A percentile compares a stretch with the other conserved stretches of the same genome.
phyloP scores from a whole-genome alignment of 1,140 invertebrate species.

The Drosophila asahinai region DNA sequence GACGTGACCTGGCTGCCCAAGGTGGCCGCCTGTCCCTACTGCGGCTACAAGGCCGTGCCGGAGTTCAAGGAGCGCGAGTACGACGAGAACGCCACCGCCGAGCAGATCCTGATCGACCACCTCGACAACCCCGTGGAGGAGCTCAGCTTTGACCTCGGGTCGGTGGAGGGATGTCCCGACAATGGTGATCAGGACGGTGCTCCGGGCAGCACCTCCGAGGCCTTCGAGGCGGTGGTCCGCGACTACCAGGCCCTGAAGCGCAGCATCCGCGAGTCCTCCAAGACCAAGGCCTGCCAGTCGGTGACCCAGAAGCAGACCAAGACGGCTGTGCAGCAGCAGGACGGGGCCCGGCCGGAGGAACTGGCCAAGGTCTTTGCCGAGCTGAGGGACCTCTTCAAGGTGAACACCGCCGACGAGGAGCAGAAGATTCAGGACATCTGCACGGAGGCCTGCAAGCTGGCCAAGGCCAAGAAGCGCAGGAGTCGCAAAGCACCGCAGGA shows the following conservation, averaged over 20 bases:
- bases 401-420: not conserved
- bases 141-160: slow-evolving; percentile 3
- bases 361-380: slow-evolving; percentile 65
- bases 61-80: slow-evolving; percentile 61
- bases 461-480: slow-evolving; percentile 23
- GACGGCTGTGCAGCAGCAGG: not conserved
- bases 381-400: slow-evolving; percentile 56
- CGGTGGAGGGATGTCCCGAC: not conserved
- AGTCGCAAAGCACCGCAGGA: not conserved
- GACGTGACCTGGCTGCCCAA: slow-evolving; percentile 75
- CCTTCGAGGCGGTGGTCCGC: slow-evolving; percentile 43
- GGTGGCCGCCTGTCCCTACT: slow-evolving; percentile 72
- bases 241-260: slow-evolving; percentile 42
- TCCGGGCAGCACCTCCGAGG: slow-evolving; percentile 34
- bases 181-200: not conserved
- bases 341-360: slow-evolving; percentile 12
- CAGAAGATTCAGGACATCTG: slow-evolving; percentile 50
- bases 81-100: slow-evolving; percentile 64
- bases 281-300: not conserved
- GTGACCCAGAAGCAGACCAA: not conserved
- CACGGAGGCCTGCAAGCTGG: slow-evolving; percentile 43
- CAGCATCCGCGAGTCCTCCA: slow-evolving; percentile 41
- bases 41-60: slow-evolving; percentile 74
- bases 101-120: slow-evolving; percentile 52
- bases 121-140: slow-evolving; percentile 34